phyloP scores from a whole-genome alignment of 2,797 vertebrate species.

The Emys orbicularis region DNA sequence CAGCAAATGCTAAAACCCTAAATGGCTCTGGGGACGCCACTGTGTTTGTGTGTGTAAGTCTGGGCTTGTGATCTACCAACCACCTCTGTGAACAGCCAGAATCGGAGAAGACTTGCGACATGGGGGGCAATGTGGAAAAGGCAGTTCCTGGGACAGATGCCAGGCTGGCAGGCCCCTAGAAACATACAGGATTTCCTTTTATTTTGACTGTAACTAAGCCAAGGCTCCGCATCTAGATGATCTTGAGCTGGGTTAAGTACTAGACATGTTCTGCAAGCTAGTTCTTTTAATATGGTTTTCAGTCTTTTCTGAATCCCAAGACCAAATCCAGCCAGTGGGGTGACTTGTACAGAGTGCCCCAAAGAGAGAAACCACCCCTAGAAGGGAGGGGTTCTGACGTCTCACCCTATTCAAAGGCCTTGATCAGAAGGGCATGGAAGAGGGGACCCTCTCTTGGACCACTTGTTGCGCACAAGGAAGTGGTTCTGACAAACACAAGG shows the following conservation, averaged over 20 bases:
- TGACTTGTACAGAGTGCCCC: no score
- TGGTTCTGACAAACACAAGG: no score
- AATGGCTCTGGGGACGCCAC: not conserved
- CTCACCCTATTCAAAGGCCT: not conserved
- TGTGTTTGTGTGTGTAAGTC: accelerated
- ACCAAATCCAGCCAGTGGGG: not conserved
- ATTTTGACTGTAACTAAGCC: accelerated
- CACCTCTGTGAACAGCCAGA: no score
- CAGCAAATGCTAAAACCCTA: accelerated
- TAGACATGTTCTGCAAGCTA: not conserved
- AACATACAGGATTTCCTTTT: no score
- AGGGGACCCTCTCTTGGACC: not conserved
- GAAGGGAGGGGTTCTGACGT: not conserved
- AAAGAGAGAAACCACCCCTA: not conserved
- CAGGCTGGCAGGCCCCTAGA: no score
- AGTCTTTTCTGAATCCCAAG: not conserved
- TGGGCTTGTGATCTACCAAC: no score
- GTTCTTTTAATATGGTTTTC: accelerated
- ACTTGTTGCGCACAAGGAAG: not conserved
- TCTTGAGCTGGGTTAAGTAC: accelerated
- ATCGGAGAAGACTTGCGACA: no score
- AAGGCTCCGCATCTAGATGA: accelerated
- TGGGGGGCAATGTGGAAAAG: no score
- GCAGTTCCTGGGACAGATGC: no score
- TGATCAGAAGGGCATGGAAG: not conserved